These are phyloP conservation scores for Semnornis frantzii DNA, from an alignment of 2,113 vertebrate species.

Conservation along the genomic window DNA sequence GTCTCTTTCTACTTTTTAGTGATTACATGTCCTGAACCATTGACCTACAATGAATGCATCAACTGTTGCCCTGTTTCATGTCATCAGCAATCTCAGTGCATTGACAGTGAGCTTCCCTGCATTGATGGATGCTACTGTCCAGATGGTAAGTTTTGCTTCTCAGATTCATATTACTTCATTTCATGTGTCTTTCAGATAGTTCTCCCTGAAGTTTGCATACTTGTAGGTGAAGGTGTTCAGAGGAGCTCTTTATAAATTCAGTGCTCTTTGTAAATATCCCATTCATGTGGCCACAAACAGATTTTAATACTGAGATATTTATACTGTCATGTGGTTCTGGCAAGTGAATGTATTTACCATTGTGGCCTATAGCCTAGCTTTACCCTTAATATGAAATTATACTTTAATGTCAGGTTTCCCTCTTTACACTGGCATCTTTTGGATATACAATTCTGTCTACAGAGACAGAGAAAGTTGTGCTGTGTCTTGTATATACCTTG, in stretches of 20 bases:
- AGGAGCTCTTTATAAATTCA: neutral
- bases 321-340: neutral
- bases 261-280: neutral
- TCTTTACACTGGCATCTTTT: neutral
- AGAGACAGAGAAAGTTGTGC: neutral
- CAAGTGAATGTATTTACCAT: neutral
- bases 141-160: constrained; percentile 74
- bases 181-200: too few relatives aligned
- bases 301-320: neutral
- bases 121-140: constrained; percentile 96
- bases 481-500: neutral
- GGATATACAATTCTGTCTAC: fast-evolving
- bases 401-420: neutral
- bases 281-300: neutral
- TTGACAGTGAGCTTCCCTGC: constrained; percentile 92
- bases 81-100: constrained; percentile 80
- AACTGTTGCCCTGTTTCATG: constrained; percentile 90
- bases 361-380: neutral
- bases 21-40: constrained; percentile 77
- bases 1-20: constrained; percentile 50
- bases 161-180: neutral
- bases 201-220: fast-evolving
- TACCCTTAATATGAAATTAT: neutral
- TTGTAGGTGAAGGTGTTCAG: neutral
- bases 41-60: constrained; percentile 90